Percentiles rank a stretch among this genome's conserved stretches.
Conservation (phyloP, 30 jellyfish, hydroid and myxozoan species). For the Sanderia malayensis region DNA sequence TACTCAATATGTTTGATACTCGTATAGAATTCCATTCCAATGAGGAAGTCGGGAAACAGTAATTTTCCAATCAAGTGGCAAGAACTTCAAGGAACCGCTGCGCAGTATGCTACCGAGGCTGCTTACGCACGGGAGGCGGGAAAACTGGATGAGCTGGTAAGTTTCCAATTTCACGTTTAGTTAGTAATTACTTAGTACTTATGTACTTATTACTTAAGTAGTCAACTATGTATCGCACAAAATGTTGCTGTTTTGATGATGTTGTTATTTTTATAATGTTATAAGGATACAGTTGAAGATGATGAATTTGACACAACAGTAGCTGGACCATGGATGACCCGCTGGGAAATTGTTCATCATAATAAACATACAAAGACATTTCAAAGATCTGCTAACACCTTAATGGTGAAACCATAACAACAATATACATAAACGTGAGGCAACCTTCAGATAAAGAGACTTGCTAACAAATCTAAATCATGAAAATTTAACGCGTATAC, state of each 20-base stretch:
- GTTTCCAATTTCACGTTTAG: no score
- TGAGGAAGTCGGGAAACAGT: constrained; percentile 14
- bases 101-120: constrained; percentile 29
- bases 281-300: neutral
- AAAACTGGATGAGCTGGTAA: constrained; percentile 22
- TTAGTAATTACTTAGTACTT: no score
- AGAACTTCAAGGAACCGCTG: constrained; percentile 14
- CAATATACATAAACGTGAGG: no score
- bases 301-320: constrained; percentile 20
- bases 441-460: no score
- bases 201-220: no score
- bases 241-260: no score
- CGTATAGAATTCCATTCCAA: constrained; percentile 26
- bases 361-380: constrained; percentile 49
- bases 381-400: constrained; percentile 2
- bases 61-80: constrained; percentile 24
- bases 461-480: no score
- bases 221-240: no score
- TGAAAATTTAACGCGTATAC: no score
- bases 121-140: constrained; percentile 29
- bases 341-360: constrained; percentile 63
- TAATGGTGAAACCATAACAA: neutral
- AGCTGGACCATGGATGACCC: constrained; percentile 74
- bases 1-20: no score
- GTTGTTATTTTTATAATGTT: no score